Percentiles rank a stretch among this genome's conserved stretches.
Conservation (phyloP, 2,888 invertebrate genomes). For the Heliconius erato region DNA sequence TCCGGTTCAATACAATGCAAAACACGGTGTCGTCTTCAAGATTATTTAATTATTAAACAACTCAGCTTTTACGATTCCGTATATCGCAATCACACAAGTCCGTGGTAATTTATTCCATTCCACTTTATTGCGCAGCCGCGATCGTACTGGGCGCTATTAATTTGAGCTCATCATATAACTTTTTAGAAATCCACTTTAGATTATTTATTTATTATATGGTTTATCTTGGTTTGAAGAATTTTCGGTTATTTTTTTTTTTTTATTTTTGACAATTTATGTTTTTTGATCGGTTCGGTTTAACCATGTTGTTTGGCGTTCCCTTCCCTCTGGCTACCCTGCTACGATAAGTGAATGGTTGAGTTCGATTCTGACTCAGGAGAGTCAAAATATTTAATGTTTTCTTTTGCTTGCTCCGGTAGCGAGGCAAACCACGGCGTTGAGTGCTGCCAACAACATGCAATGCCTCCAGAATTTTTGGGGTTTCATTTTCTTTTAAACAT, state of each 20-base stretch:
- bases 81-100: slow-evolving; percentile 47
- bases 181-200: slow-evolving; percentile 43
- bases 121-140: slow-evolving; percentile 47
- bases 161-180: slow-evolving; percentile 46
- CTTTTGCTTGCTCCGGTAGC: neutral
- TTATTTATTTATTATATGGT: neutral
- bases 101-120: slow-evolving; percentile 48
- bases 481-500: too few relatives aligned
- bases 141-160: slow-evolving; percentile 47
- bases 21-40: slow-evolving; percentile 28
- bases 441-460: neutral
- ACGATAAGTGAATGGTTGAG: neutral
- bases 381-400: too few relatives aligned
- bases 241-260: too few relatives aligned
- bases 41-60: slow-evolving; percentile 46
- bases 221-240: too few relatives aligned
- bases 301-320: too few relatives aligned
- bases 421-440: neutral
- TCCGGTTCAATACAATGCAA: slow-evolving; percentile 28
- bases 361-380: neutral
- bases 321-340: too few relatives aligned
- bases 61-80: slow-evolving; percentile 46
- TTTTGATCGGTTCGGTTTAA: too few relatives aligned
- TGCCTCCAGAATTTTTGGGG: too few relatives aligned
- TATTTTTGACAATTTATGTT: too few relatives aligned